A percentile compares a stretch with the other conserved stretches of the same genome.
These are phyloP conservation scores for Sinocyclocheilus grahami DNA, from an alignment of 2,113 vertebrate genomes.

Conservation along the genomic window DNA sequence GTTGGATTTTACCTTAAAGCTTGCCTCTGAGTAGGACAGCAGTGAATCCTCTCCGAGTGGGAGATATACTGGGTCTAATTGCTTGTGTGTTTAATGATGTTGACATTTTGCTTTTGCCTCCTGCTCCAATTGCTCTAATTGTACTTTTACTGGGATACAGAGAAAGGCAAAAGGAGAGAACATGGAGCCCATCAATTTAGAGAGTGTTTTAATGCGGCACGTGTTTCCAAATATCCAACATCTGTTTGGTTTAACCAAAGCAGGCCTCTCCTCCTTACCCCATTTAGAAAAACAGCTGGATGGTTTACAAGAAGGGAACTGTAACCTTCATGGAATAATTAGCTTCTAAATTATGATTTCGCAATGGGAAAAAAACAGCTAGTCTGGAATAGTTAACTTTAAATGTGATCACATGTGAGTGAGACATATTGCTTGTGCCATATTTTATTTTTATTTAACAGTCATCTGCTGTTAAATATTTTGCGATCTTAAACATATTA, in stretches of 20 bases:
- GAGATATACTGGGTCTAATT: constrained; percentile 22
- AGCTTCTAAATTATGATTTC: constrained; percentile 34
- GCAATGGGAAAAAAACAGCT: neutral
- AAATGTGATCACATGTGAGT: constrained; percentile 15
- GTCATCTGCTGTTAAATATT: neutral
- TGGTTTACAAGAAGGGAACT: constrained; percentile 27
- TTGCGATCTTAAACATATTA: neutral
- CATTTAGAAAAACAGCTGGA: constrained; percentile 52
- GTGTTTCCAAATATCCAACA: constrained; percentile 55
- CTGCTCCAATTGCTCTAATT: constrained; percentile 7
- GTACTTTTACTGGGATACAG: constrained; percentile 4
- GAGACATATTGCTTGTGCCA: neutral
- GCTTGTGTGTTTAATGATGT: constrained; percentile 35
- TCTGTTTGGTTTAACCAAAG: constrained; percentile 48
- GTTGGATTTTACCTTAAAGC: constrained; percentile 20
- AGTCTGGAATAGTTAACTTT: neutral
- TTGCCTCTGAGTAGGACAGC: constrained; percentile 19
- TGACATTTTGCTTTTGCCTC: constrained; percentile 20
- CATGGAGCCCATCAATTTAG: constrained; percentile 41
- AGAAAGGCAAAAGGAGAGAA: constrained; percentile 9
- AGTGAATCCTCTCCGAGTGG: neutral
- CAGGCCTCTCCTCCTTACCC: constrained; percentile 35
- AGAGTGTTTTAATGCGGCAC: constrained; percentile 41
- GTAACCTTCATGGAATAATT: constrained; percentile 44
- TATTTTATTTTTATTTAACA: constrained; percentile 2